phyloP scores from a whole-genome alignment of 2,888 invertebrate genomes.

The Phrixothrix hirtus region DNA sequence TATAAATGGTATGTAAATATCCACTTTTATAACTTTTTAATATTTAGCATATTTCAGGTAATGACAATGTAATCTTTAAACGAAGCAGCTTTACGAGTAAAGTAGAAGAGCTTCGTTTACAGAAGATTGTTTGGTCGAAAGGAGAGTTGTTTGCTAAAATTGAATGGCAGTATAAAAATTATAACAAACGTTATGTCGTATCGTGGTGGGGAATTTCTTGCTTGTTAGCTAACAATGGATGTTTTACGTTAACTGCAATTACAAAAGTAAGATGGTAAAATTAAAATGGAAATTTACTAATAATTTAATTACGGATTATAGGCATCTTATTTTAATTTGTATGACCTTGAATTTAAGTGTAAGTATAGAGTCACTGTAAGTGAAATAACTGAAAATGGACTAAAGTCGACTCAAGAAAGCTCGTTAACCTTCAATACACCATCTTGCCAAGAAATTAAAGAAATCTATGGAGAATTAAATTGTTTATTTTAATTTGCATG shows the following conservation, averaged over 20 bases:
- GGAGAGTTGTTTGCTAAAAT: slow-evolving; percentile 49
- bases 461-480: slow-evolving; percentile 33
- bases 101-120: slow-evolving; percentile 49
- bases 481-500: slow-evolving; percentile 27
- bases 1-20: slow-evolving; percentile 24
- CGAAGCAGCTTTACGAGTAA: slow-evolving; percentile 34
- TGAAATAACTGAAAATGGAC: slow-evolving; percentile 44
- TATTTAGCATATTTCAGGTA: slow-evolving; percentile 13
- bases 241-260: slow-evolving; percentile 59
- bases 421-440: slow-evolving; percentile 61
- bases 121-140: slow-evolving; percentile 49
- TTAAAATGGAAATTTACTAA: background rate
- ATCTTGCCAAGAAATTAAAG: slow-evolving; percentile 53
- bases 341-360: slow-evolving; percentile 63
- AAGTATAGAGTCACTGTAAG: slow-evolving; percentile 62
- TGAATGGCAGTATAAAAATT: slow-evolving; percentile 45
- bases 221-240: slow-evolving; percentile 48
- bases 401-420: slow-evolving; percentile 54
- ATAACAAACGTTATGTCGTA: slow-evolving; percentile 46
- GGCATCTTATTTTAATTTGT: slow-evolving; percentile 61
- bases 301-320: slow-evolving; percentile 36
- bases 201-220: slow-evolving; percentile 53
- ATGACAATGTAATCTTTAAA: slow-evolving; percentile 12
- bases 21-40: background rate
- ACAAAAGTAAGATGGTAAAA: slow-evolving; percentile 56